Base-by-base conservation (phyloP, 2,113 vertebrate species). In the Muscicapa adusta region DNA sequence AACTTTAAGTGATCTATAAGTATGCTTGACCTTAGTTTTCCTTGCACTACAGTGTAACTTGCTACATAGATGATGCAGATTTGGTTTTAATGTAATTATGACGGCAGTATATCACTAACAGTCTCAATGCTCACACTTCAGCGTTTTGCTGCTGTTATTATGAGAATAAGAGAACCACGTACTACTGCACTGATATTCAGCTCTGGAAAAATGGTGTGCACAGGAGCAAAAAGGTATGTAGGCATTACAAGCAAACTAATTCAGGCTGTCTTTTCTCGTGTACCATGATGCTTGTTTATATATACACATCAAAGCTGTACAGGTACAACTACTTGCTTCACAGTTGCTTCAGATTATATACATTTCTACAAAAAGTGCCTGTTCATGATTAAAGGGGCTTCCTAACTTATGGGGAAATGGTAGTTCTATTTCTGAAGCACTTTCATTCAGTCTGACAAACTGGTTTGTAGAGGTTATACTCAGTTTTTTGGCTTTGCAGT, bases 151-250 rank as follows among this genome's bases (percentile, higher is more conserved):
- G 99, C 99, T 5, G 99, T 99, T 51, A 99, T 99, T 94, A 99
- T 99, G 99, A 99, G 99, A 97, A 99, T 99, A 98, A 98, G 99
- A 98, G 99, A 99, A 91, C 99, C 99, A 56, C 98, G 99, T 79
- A 99, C 99, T 67, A 99, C 99, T 34, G 99, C 99, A 8, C 98
- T 99, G 79, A 99, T 99, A 96, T 99, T 99, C 98, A 99, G 99
- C 94, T 99, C 99, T 71, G 99, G 99, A 42, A 99, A 99, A 96
- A 99, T 99, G 99, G 99, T 99, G 94, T 99, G 99, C 98, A 99
- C 99, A 4, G 99, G 99, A 95, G 99, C 99, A 13, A 99, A 99
- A 97, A 99, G 99, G 99, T 99, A 96, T 81, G 88, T 24, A 13
- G 22, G 33, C 24, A 51, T 48, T 53, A 48, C 6, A 58, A 50